These are phyloP conservation scores for Zeugodacus cucurbitae DNA, from an alignment of 1,140 invertebrate genomes.

Conservation along the genomic window DNA sequence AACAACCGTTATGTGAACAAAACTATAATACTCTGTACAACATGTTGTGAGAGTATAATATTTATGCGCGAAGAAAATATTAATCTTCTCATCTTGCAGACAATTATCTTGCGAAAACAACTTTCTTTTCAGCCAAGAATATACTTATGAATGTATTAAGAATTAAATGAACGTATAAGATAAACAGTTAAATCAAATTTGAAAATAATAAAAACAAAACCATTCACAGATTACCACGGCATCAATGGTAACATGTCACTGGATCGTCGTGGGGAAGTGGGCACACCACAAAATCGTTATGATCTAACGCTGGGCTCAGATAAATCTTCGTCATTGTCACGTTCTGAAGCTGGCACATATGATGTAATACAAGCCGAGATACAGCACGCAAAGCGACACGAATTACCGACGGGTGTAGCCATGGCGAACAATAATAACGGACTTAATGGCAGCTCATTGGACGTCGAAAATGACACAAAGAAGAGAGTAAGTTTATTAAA, in stretches of 20 bases:
- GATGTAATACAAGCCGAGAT: constrained; percentile 63
- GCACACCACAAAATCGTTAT: constrained; percentile 55
- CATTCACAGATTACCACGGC: constrained; percentile 54
- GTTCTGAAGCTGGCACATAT: constrained; percentile 64
- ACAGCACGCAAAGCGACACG: constrained; percentile 61
- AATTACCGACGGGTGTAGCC: constrained; percentile 57
- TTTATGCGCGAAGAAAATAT: too few relatives aligned
- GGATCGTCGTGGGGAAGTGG: constrained; percentile 62
- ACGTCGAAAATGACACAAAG: constrained; percentile 58
- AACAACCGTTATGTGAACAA: too few relatives aligned
- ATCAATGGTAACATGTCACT: constrained; percentile 66
- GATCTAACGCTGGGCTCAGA: constrained; percentile 63
- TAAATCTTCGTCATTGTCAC: constrained; percentile 64
- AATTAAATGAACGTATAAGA: too few relatives aligned
- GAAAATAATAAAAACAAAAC: background rate
- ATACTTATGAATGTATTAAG: too few relatives aligned
- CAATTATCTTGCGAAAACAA: too few relatives aligned
- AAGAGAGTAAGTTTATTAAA: constrained; percentile 48
- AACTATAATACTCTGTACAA: too few relatives aligned
- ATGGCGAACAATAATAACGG: constrained; percentile 49
- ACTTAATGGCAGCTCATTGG: constrained; percentile 45
- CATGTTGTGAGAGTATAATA: too few relatives aligned
- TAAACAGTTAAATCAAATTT: too few relatives aligned
- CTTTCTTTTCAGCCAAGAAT: too few relatives aligned
- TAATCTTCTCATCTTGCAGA: too few relatives aligned